Conservation (phyloP, 2,113 vertebrate species). For the Daubentonia madagascariensis region DNA sequence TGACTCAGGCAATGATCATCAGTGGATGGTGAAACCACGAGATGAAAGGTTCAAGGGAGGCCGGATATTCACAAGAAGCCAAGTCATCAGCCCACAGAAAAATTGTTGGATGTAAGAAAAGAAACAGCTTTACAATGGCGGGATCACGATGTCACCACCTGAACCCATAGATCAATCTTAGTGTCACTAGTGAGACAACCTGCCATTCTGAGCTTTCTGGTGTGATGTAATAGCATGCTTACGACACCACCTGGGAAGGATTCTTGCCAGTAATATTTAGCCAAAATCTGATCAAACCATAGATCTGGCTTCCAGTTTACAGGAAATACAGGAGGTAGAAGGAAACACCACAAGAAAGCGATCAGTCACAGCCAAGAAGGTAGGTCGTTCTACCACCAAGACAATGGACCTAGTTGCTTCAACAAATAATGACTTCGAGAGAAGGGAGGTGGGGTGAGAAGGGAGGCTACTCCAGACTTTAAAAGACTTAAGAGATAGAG, state of each 20-base stretch:
- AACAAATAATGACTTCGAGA: not conserved
- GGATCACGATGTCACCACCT: not conserved
- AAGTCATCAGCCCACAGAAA: not conserved
- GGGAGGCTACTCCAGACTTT: not conserved
- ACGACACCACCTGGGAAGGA: not conserved
- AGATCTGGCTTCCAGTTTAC: not conserved
- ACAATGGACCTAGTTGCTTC: not conserved
- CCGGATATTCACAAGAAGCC: not conserved
- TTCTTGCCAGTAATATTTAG: not conserved
- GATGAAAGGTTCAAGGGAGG: constrained; percentile 9
- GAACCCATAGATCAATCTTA: not conserved
- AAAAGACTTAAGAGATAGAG: not conserved
- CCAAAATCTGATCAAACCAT: not conserved
- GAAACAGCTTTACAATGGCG: not conserved
- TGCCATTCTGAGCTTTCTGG: not conserved
- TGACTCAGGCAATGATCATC: not conserved
- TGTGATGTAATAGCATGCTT: not conserved
- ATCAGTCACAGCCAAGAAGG: not conserved
- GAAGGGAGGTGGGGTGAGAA: accelerated
- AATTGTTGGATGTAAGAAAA: not conserved
- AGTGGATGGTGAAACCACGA: not conserved
- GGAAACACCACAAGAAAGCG: not conserved
- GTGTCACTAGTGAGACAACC: not conserved
- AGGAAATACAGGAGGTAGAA: not conserved
- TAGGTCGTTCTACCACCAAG: not conserved